Conservation (phyloP, 2,113 vertebrate genomes). For the Cricetomys ansorgei region DNA sequence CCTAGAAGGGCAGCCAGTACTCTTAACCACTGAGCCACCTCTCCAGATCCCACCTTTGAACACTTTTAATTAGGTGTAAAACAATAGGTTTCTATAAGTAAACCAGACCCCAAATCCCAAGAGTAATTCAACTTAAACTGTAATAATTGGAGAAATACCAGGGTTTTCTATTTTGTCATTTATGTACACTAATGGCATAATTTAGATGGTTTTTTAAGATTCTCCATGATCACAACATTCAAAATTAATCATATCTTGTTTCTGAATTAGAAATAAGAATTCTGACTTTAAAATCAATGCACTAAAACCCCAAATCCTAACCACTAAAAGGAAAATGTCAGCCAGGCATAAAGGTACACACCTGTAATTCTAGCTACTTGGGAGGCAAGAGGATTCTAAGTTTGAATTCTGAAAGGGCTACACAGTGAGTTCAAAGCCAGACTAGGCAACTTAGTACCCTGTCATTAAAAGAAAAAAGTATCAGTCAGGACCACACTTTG, state of each 20-base stretch:
- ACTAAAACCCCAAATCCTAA: background rate
- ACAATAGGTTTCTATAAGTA: conserved; percentile 53
- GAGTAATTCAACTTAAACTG: conserved; percentile 35
- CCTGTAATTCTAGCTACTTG: background rate
- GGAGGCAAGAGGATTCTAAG: background rate
- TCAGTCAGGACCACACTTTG: background rate
- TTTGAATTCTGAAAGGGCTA: background rate
- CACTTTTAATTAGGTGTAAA: conserved; percentile 18
- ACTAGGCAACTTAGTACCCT: background rate
- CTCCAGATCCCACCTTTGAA: too few relatives aligned
- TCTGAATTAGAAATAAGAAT: background rate
- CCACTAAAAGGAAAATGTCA: background rate
- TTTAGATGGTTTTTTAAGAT: background rate
- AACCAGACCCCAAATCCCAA: background rate
- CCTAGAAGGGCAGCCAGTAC: too few relatives aligned
- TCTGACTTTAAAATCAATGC: background rate
- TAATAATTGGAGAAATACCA: conserved; percentile 37
- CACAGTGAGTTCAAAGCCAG: background rate
- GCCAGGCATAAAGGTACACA: background rate
- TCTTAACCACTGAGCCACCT: too few relatives aligned
- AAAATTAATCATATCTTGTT: background rate
- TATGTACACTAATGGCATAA: conserved; percentile 29
- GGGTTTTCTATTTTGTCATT: conserved; percentile 19
- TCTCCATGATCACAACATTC: background rate
- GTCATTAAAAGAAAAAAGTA: background rate